These are phyloP conservation scores for Jacana jacana DNA, from an alignment of 2,113 vertebrate species.

Conservation along the genomic window DNA sequence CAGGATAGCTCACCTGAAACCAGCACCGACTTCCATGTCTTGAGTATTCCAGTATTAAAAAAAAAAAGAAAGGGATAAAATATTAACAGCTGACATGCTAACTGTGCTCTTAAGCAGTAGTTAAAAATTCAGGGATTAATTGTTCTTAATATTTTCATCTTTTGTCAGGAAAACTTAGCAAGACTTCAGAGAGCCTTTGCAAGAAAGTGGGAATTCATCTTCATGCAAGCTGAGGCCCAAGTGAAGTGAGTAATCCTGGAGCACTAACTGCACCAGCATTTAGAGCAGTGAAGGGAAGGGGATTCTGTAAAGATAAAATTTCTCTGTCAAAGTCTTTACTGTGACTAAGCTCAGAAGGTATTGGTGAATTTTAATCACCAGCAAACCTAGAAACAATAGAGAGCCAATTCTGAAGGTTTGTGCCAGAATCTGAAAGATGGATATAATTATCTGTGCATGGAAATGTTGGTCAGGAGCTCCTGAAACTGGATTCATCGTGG, in stretches of 20 bases:
- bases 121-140: neutral
- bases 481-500: neutral
- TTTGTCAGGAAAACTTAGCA: conserved; percentile 90
- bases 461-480: neutral
- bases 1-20: neutral
- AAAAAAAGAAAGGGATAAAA: neutral
- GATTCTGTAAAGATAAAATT: neutral
- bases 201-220: conserved; percentile 98
- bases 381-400: neutral
- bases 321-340: neutral
- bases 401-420: neutral
- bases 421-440: neutral
- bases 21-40: neutral
- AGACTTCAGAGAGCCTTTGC: conserved; percentile 95
- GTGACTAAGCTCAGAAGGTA: neutral
- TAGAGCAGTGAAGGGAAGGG: neutral
- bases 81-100: neutral
- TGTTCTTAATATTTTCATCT: conserved; percentile 54
- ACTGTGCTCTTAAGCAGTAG: neutral
- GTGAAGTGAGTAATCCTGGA: conserved; percentile 87
- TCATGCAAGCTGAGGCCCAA: conserved; percentile 98
- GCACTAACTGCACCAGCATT: neutral
- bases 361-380: neutral
- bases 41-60: neutral
- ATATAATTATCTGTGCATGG: neutral